Conservation (phyloP, 2,797 vertebrate species). For the Parotocinclus haroldoi region DNA sequence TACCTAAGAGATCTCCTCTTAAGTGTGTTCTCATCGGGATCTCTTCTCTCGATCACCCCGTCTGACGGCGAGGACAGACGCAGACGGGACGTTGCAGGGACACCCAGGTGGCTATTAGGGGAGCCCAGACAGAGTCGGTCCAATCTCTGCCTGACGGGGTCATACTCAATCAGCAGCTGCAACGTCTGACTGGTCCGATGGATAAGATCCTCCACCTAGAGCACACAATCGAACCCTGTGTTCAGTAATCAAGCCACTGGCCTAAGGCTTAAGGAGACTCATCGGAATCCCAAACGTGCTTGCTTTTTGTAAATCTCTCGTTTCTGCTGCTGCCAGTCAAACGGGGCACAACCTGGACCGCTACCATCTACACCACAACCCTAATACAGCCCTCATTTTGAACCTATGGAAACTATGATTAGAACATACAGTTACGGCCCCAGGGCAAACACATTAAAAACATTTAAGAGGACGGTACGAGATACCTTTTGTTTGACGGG, state of each 20-base stretch:
- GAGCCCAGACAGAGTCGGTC: constrained; percentile 81
- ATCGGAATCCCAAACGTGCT: too few relatives aligned
- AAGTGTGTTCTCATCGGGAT: constrained; percentile 76
- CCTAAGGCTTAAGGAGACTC: too few relatives aligned
- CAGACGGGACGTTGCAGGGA: constrained; percentile 71
- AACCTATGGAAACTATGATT: too few relatives aligned
- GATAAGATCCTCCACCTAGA: constrained; percentile 87
- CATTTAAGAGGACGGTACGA: too few relatives aligned
- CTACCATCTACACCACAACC: too few relatives aligned
- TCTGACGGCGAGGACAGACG: constrained; percentile 73
- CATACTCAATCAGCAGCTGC: constrained; percentile 92
- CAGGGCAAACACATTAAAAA: too few relatives aligned
- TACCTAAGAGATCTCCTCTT: constrained; percentile 89
- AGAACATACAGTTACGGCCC: too few relatives aligned
- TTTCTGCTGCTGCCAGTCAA: too few relatives aligned
- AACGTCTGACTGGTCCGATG: constrained; percentile 86
- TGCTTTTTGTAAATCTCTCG: too few relatives aligned
- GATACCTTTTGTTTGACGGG: too few relatives aligned
- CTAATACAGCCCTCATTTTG: too few relatives aligned
- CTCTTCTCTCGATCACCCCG: constrained; percentile 77
- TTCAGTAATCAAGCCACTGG: not conserved
- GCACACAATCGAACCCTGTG: constrained; percentile 4
- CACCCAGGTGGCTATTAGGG: constrained; percentile 60
- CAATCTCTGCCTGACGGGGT: constrained; percentile 85
- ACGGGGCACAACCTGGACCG: too few relatives aligned